phyloP scores from a whole-genome alignment of 2,797 vertebrate species.

The Tenualosa ilisha region DNA sequence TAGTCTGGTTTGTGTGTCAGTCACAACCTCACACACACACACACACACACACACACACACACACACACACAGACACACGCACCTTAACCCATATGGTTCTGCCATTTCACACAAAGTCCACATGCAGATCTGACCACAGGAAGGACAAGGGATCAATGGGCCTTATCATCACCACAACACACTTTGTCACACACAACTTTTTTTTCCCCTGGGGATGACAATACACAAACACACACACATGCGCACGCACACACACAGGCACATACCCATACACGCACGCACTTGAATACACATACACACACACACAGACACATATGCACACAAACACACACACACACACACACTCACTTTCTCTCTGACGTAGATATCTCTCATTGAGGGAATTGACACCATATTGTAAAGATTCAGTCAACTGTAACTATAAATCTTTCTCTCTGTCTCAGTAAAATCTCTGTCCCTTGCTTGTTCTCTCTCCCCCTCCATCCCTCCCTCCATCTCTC shows the following conservation, averaged over 20 bases:
- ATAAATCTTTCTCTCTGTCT: neutral
- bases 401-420: neutral
- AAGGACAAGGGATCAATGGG: neutral
- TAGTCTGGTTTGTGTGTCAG: neutral
- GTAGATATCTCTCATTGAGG: neutral
- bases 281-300: neutral
- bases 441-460: neutral
- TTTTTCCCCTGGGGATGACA: neutral
- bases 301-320: neutral
- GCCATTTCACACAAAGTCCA: neutral
- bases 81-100: neutral
- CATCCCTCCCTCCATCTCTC: neutral
- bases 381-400: neutral
- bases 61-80: too few species aligned
- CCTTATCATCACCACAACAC: neutral
- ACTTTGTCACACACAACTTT: neutral
- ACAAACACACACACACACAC: neutral
- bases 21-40: neutral
- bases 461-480: neutral
- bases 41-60: conserved; percentile 22
- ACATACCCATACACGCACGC: conserved; percentile 2
- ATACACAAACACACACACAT: conserved; percentile 9
- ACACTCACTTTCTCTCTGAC: neutral
- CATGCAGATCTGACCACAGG: conserved; percentile 1
- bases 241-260: conserved; percentile 12